Base-by-base conservation (phyloP, 2,888 invertebrate genomes). In the Diplolepis rosae region DNA sequence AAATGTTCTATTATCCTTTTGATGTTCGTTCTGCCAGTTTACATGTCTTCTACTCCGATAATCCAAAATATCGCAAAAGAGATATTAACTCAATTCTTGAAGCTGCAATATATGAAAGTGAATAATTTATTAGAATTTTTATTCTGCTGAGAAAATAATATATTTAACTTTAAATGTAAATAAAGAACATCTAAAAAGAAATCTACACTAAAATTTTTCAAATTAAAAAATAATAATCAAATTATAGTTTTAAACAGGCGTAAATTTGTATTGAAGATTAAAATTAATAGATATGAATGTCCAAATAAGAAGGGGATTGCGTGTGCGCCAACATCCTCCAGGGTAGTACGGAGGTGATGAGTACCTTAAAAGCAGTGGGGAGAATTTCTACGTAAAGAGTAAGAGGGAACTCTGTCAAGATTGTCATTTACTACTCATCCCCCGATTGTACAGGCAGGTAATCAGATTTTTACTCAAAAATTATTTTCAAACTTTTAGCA, bases 1-100 rank as follows among this genome's bases (percentile, higher is more conserved):
- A 72, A 67, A 71, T 79, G 52, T 77, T 84, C 30, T 81, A 83
- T 68, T 82, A 83, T 52, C 82, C 83, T 7, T 69, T 77, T 82
- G 45, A 18, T 32, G 45, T 27, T 30, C 70, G 52, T 50, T 71
- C 48, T 18, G 61, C 56, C 51, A 45, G 27, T 52, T 39, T 52
- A 13, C 24, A n/a, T 24, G 35, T 61, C 24, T 61, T 35, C 13
- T 61, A 35, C 13, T 18, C 11, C 4, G n/a, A 61, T n/a, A 32
- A 32, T 28, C 13, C 30, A 1, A 18, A 56, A 15, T 56, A 15
- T 2, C 32, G 54, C 3, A 6, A n/a, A n/a, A n/a, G n/a, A n/a
- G n/a, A n/a, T n/a, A n/a, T n/a, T n/a, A n/a, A n/a, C n/a, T n/a
- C n/a, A n/a, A n/a, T n/a, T n/a, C n/a, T n/a, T n/a, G n/a, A n/a